Base-by-base conservation (phyloP, 2,888 invertebrate genomes). In the Deladenus siricidicola region DNA sequence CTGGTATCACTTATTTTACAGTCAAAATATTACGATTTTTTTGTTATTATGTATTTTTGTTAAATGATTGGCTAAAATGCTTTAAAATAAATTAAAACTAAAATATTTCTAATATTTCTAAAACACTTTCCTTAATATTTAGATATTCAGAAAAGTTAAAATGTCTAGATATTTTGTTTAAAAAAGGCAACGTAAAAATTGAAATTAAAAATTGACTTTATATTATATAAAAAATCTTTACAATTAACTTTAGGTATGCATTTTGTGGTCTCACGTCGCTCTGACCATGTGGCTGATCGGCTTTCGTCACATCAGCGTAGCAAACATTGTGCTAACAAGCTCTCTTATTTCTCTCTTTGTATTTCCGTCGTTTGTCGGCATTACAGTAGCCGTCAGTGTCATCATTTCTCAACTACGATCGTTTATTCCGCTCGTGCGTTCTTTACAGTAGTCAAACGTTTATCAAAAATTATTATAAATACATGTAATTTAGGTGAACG, bases 181-280 rank as follows among this genome's bases (percentile, higher is more conserved):
- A n/a, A n/a, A n/a, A n/a, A n/a, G n/a, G n/a, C n/a, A n/a, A n/a
- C n/a, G n/a, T n/a, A n/a, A n/a, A n/a, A n/a, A n/a, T n/a, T n/a
- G n/a, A n/a, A n/a, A n/a, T n/a, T n/a, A n/a, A n/a, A n/a, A n/a
- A n/a, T n/a, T n/a, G n/a, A n/a, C n/a, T n/a, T n/a, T n/a, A n/a
- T n/a, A n/a, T n/a, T n/a, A n/a, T n/a, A n/a, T n/a, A n/a, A n/a
- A n/a, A n/a, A n/a, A n/a, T n/a, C n/a, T 50, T 50, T 1, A 50
- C 14, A 2, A 6, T 8, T 19, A 50, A 21, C 3, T 58, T 56
- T 30, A 68, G 66, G 66, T 72, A 14, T 71, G 72, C 53, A 61
- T 74, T 24, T 21, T 67, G 23, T 74, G 74, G 74, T 62, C 66
- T 17, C 71, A 74, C 54, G 59, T 69, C 4, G 67, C 75, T 1